Base-by-base conservation (phyloP, 2,113 vertebrate genomes). In the Otis tarda region DNA sequence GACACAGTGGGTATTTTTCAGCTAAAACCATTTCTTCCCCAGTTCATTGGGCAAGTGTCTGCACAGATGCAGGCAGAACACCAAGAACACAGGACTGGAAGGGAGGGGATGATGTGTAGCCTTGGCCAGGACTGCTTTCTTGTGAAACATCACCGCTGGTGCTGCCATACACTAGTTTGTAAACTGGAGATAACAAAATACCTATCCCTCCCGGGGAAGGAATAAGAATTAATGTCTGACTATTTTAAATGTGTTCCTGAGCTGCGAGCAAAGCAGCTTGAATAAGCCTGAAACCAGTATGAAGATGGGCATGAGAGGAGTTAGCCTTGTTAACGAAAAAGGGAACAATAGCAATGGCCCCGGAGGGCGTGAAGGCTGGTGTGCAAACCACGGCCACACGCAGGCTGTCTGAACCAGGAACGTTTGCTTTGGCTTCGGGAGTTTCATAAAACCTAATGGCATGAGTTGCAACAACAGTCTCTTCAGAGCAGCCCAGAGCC, bases 391-490 rank as follows among this genome's bases (percentile, higher is more conserved):
- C 23, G 80, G 94, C 94, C 91, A 70, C 92, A 56, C 84, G 27
- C 16, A n/a, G 69, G 67, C 75, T 63, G 69, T 17, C 77, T 90
- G 75, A 87, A 47, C 33, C 87, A n/a, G 55, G 37, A 94, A 24
- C 53, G 0, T 52, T 76, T 67, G 61, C 65, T 80, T 82, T 90
- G 91, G 90, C 79, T 83, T 65, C 49, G 90, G 55, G 75, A 35
- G 92, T 88, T 80, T 83, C 71, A 77, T 83, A 18, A 76, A 88
- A 37, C 39, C 25, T 77, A 88, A 93, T 96, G 83, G 80, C 39
- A 6, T 0, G 27, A 73, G n/a, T 41, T 95, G 45, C 67, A 90
- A 45, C 55, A 89, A 50, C 43, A 76, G 49, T 7, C 39, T 50
- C 39, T 52, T 65, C 67, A 43, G 70, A 90, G 41, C 9, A 76